phyloP scores from a whole-genome alignment of 2,797 vertebrate genomes.

The Eleutherodactylus coqui region DNA sequence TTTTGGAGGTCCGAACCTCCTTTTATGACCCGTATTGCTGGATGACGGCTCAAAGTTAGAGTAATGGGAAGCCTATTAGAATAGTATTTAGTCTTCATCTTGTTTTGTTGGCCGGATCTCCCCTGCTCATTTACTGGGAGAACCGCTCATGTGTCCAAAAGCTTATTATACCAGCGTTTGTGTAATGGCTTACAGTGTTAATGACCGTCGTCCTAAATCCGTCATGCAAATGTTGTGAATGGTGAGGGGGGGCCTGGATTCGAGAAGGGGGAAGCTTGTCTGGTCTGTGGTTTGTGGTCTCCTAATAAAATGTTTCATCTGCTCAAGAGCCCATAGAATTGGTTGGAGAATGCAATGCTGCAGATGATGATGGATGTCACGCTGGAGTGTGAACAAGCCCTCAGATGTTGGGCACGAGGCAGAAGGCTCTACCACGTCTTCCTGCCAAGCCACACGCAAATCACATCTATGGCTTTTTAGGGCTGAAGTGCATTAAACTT shows the following conservation, averaged over 20 bases:
- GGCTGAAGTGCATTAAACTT: background rate
- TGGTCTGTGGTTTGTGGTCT: conserved; percentile 36
- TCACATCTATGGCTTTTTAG: background rate
- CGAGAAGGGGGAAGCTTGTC: conserved; percentile 15
- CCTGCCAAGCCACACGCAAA: background rate
- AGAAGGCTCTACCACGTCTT: background rate
- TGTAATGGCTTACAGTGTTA: conserved; percentile 28
- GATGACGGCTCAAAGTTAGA: background rate
- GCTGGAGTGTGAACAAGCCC: conserved; percentile 8
- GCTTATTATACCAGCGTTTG: conserved; percentile 7
- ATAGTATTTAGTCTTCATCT: background rate
- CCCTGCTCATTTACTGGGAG: background rate
- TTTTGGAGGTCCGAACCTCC: background rate
- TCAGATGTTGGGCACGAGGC: background rate
- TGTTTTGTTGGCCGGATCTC: background rate
- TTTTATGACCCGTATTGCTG: background rate
- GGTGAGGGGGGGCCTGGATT: background rate
- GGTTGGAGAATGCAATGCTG: background rate
- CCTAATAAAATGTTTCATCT: background rate
- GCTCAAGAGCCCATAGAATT: background rate
- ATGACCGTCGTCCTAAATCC: conserved; percentile 4
- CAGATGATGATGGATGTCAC: background rate
- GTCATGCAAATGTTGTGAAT: conserved; percentile 15
- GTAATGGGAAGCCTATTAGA: background rate
- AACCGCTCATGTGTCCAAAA: background rate